Evolutionary conservation across 2,113 vertebrate species (phyloP), one percentile per base, ranked within the genome.

Genomic region (Ariopsis seemanni): DNA sequence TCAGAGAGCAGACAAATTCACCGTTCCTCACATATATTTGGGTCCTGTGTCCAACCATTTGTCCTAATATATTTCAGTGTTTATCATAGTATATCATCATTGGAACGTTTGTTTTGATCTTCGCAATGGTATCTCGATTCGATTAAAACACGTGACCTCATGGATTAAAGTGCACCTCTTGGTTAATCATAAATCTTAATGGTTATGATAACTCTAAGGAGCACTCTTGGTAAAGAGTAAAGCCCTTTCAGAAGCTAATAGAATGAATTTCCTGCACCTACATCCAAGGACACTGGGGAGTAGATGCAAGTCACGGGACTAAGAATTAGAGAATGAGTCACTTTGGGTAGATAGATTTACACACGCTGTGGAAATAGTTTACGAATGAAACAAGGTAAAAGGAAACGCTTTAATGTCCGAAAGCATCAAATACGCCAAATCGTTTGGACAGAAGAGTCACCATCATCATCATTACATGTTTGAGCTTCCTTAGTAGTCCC

Each of bases 401-500:
- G 34, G 80, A 85, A 80, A 85, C 5, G 18, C 8, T 42, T 22
- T 48, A 15, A 18, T 52, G 85, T 18, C 55, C 63, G 57, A 11
- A 62, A 50, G 22, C 30, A 25, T 89, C n/a, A 42, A 14, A 60
- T 30, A 83, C 52, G 17, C 8, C 71, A 48, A 78, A 83, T 62
- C 53, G 42, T 15, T 42, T 30, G 15, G 75, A 58, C 85, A 22
- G 34, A 77, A 75, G 71, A 86, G 81, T 75, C 63, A 60, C 14
- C 52, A 25, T 67, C 71, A 25, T 67, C 71, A 81, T 81, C 52
- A 53, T 25, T 42, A 25, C 6, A 63, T 17, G 62, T 55, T 50
- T 86, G 27, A 48, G 83, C 55, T 86, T 88, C 81, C 85, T 86
- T 84, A 53, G 71, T 22, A 58, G 65, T 25, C 17, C 34, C 71